These are phyloP conservation scores for Pelusios castaneus DNA, from an alignment of 2,113 vertebrate species.

Conservation along the genomic window DNA sequence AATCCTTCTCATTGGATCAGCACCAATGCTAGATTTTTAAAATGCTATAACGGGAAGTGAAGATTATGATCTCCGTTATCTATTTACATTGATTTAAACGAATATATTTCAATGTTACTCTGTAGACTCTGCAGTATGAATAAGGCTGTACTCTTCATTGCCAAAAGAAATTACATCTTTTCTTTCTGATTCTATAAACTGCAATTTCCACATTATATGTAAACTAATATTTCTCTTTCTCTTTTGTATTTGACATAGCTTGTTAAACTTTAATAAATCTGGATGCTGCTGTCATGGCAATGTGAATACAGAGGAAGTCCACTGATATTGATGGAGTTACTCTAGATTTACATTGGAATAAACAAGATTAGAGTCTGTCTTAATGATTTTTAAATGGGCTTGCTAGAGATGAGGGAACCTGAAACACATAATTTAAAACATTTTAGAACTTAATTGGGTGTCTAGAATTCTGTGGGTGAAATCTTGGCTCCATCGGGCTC, in stretches of 20 bases:
- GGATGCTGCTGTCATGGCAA: background rate
- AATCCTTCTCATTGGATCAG: background rate
- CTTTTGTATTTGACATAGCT: background rate
- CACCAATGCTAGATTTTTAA: background rate
- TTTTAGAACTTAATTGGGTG: background rate
- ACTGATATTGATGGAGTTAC: background rate
- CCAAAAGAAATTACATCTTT: background rate
- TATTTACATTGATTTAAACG: background rate
- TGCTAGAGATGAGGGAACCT: background rate
- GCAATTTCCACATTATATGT: background rate
- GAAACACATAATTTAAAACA: background rate
- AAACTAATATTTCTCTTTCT: background rate
- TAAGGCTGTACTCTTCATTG: background rate
- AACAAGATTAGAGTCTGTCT: background rate
- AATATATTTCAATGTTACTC: background rate
- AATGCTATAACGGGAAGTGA: background rate
- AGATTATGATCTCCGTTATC: background rate
- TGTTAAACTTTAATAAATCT: background rate
- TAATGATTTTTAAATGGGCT: background rate
- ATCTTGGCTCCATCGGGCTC: background rate
- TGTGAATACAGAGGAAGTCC: background rate
- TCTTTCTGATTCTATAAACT: background rate
- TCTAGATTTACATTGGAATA: background rate
- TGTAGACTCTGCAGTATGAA: background rate
- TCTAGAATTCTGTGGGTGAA: background rate